Percentiles rank a stretch among this genome's conserved stretches.
These are phyloP conservation scores for Palythoa caribaeorum DNA, from an alignment of 92 coral and sea anemone genomes.

Conservation along the genomic window DNA sequence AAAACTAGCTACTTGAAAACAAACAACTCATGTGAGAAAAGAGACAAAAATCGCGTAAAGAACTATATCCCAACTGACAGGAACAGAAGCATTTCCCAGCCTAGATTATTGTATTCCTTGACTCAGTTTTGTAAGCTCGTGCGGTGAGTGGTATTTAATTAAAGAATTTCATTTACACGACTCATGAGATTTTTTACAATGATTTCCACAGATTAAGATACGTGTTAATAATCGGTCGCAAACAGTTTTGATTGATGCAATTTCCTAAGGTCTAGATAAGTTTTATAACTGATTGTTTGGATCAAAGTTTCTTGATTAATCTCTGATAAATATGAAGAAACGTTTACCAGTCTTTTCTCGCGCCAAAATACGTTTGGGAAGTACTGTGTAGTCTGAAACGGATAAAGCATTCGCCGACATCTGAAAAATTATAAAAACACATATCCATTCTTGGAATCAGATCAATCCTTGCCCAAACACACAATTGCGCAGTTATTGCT, in stretches of 20 bases:
- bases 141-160: not conserved
- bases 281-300: not conserved
- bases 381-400: not conserved
- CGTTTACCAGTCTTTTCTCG: not conserved
- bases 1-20: too few relatives aligned
- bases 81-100: not conserved
- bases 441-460: not conserved
- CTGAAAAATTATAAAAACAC: not conserved
- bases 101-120: not conserved
- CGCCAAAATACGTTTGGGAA: not conserved
- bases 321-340: not conserved
- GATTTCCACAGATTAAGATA: not conserved
- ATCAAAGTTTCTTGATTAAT: not conserved
- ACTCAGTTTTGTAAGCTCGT: slow-evolving; percentile 18
- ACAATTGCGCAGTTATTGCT: not conserved
- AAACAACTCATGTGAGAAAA: too few relatives aligned
- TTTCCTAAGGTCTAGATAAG: not conserved
- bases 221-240: slow-evolving; percentile 17
- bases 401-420: not conserved
- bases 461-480: not conserved
- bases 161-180: slow-evolving; percentile 3
- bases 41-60: too few relatives aligned
- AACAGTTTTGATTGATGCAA: slow-evolving; percentile 7
- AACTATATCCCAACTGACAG: not conserved
- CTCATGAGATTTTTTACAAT: not conserved